phyloP scores from a whole-genome alignment of 35 echinoderm and acorn worm species.

The Eucidaris tribuloides region DNA sequence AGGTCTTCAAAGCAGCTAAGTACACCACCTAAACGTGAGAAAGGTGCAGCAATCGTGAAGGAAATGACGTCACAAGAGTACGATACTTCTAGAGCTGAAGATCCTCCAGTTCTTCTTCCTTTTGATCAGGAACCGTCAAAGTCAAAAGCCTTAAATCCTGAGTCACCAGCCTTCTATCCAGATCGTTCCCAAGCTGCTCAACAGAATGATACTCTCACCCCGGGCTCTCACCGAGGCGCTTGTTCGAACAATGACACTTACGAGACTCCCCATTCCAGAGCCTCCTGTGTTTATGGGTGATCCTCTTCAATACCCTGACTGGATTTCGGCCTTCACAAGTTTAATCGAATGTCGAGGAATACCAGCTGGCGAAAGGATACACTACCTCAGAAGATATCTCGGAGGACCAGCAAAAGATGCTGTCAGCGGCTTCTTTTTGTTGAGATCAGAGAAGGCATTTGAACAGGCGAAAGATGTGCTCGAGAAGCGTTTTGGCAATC shows the following conservation, averaged over 20 bases:
- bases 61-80: too few species aligned
- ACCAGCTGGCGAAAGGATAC: constrained; percentile 26
- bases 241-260: neutral
- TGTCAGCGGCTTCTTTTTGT: constrained; percentile 25
- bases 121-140: neutral
- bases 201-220: neutral
- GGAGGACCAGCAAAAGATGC: constrained; percentile 46
- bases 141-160: neutral
- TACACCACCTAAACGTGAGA: too few species aligned
- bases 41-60: too few species aligned
- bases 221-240: neutral
- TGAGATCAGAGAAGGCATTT: constrained; percentile 40
- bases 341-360: constrained; percentile 48
- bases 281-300: constrained; percentile 65
- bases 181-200: too few species aligned
- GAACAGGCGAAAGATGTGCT: constrained; percentile 24
- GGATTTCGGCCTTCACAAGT: constrained; percentile 47
- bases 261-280: constrained; percentile 55
- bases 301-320: constrained; percentile 45
- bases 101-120: too few species aligned
- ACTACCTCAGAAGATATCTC: constrained; percentile 59
- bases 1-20: neutral
- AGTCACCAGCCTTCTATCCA: neutral
- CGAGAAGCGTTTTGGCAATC: constrained; percentile 35
- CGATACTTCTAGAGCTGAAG: too few species aligned